These are phyloP conservation scores for Lutjanus campechanus DNA, from an alignment of 2,797 vertebrate species.

Conservation along the genomic window DNA sequence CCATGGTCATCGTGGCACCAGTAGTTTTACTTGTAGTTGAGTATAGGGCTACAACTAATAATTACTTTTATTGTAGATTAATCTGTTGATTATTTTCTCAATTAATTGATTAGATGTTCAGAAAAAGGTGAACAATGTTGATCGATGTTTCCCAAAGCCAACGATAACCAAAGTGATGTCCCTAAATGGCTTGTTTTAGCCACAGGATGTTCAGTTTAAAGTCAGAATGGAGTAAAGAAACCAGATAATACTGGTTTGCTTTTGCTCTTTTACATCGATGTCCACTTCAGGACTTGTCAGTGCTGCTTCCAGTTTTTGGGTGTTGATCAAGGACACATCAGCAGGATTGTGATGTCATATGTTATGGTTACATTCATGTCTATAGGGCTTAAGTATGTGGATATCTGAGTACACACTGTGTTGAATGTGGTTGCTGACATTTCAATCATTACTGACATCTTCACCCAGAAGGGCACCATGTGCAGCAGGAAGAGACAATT, in stretches of 20 bases:
- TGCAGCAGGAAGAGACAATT: slow-evolving; percentile 36
- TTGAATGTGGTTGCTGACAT: slow-evolving; percentile 11
- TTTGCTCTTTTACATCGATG: background rate
- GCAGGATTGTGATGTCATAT: background rate
- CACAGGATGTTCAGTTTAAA: no score
- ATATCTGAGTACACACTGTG: background rate
- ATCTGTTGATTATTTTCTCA: no score
- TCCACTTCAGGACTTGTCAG: background rate
- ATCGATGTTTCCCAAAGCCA: no score
- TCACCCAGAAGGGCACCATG: slow-evolving; percentile 31
- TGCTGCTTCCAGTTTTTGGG: background rate
- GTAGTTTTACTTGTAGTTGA: no score
- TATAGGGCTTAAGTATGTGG: background rate
- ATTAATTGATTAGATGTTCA: no score
- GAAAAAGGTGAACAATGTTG: no score
- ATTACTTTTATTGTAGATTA: no score
- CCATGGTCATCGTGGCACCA: no score
- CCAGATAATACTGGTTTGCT: background rate
- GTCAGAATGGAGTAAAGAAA: no score
- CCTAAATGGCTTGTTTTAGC: no score
- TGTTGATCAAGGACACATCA: background rate
- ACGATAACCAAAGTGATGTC: no score
- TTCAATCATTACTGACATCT: slow-evolving; percentile 34
- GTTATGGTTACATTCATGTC: background rate
- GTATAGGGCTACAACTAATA: no score